Evolutionary conservation across 30 jellyfish, hydroid and myxozoan genomes (phyloP).

Genomic region (Hydractinia echinata): DNA sequence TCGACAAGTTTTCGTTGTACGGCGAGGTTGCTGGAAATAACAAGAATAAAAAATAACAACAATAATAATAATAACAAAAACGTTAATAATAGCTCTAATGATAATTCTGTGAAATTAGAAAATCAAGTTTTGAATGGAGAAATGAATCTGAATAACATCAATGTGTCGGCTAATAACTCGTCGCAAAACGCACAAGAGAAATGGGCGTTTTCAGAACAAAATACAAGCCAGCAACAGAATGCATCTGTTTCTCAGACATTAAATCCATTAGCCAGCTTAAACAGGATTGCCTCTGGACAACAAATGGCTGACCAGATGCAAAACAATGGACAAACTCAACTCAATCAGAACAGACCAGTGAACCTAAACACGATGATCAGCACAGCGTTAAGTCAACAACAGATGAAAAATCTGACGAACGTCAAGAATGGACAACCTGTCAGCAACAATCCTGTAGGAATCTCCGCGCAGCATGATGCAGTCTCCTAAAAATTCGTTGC

Average conservation of each 20-base stretch:
- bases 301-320: too few species aligned
- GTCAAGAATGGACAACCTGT: not conserved
- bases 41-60: too few species aligned
- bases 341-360: constrained; percentile 2
- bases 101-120: not conserved
- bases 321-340: not conserved
- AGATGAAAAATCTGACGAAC: not conserved
- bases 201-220: constrained; percentile 14
- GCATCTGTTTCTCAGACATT: constrained; percentile 1
- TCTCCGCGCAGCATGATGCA: constrained; percentile 15
- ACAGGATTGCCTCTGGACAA: not conserved
- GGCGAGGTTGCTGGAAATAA: not conserved
- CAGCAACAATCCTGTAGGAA: not conserved
- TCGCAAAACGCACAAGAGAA: constrained; percentile 10
- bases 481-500: constrained; percentile 7
- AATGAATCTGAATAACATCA: not conserved
- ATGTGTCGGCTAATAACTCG: not conserved
- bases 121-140: constrained; percentile 9
- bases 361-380: not conserved
- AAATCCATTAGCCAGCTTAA: not conserved
- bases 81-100: too few species aligned
- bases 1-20: not conserved
- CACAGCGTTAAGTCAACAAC: not conserved
- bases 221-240: not conserved
- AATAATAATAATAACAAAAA: too few species aligned